Base-by-base conservation (phyloP, 2,797 vertebrate species). In the Zenarchopterus dispar region DNA sequence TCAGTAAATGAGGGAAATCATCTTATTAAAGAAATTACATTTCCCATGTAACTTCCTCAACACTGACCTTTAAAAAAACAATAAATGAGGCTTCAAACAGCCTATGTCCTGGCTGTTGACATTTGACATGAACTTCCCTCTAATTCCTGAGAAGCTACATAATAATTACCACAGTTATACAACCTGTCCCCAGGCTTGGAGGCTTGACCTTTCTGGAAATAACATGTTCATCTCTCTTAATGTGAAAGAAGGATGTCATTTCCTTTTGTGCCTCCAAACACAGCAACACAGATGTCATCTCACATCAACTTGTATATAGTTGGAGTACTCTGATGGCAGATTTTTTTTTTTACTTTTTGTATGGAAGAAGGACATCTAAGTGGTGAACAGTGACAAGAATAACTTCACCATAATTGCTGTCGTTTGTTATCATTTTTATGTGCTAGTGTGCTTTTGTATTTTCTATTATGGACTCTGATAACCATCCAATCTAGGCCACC, bases 101-200 rank as follows among this genome's bases (percentile, higher is more conserved):
- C 51, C 53, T 44, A 46, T 60, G 47, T 65, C 46, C 51, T 43
- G 41, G 33, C 70, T 80, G 46, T 71, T 77, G 80, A 85, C 84
- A 80, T 84, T 85, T 86, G 83, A 89, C 85, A 86, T 77, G 62
- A 75, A 62, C 58, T 76, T 82, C 63, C 62, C 64, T 77, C 57
- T 84, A 76, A 87, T 84, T 87, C 71, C 62, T 73, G 73, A 78
- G 77, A 62, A 70, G 87, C 80, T 76, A 81, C 77, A 83, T 84
- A 69, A 85, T 90, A 89, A 90, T 90, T 90, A 86, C 79, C 42
- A 56, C 67, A 67, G 74, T 84, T 86, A 82, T 72, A 81, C 81
- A 86, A 82, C 74, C 71, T 73, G 59, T 87, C 86, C 79, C 47
- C 33, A 0, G 69, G 85, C 84, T 66, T 9, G 57, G 59, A 76